Evolutionary conservation across 2,113 vertebrate species (phyloP).

Genomic region (Gadus macrocephalus): DNA sequence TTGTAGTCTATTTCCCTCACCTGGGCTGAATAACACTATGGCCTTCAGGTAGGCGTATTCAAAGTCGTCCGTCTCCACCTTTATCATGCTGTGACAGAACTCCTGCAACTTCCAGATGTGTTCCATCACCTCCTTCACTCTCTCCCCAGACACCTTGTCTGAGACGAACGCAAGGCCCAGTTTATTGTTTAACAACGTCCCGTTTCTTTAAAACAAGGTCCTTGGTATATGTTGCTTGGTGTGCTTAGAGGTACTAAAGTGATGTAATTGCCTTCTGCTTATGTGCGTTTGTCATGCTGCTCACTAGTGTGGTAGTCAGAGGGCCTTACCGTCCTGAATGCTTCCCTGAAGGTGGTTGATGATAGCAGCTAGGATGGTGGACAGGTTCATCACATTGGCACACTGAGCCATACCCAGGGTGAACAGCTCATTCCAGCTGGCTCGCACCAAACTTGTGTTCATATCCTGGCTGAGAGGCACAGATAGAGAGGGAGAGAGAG

Average conservation of each 20-base stretch:
- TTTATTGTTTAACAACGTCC: neutral
- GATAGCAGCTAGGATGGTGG: constrained; percentile 93
- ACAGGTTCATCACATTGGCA: constrained; percentile 95
- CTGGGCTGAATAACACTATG: constrained; percentile 95
- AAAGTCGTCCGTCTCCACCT: constrained; percentile 91
- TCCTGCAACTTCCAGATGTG: constrained; percentile 99
- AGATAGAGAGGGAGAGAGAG: neutral
- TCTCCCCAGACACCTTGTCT: constrained; percentile 94
- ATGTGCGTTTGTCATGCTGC: constrained; percentile 42
- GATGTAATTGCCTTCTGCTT: neutral
- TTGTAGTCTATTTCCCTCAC: constrained; percentile 66
- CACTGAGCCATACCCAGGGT: constrained; percentile 96
- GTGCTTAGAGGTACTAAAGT: neutral
- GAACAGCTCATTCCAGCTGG: constrained; percentile 98
- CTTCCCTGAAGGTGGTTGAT: constrained; percentile 96
- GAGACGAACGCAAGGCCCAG: constrained; percentile 10
- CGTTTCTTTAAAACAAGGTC: neutral
- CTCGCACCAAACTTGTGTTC: constrained; percentile 90
- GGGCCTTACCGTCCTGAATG: constrained; percentile 89
- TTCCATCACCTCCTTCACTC: constrained; percentile 98
- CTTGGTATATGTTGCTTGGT: neutral
- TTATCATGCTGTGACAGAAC: constrained; percentile 98
- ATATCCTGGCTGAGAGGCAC: constrained; percentile 83
- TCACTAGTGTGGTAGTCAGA: constrained; percentile 35
- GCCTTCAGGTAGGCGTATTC: constrained; percentile 99